Evolutionary conservation across 2,113 vertebrate species (phyloP).

Genomic region (Dipodomys spectabilis): DNA sequence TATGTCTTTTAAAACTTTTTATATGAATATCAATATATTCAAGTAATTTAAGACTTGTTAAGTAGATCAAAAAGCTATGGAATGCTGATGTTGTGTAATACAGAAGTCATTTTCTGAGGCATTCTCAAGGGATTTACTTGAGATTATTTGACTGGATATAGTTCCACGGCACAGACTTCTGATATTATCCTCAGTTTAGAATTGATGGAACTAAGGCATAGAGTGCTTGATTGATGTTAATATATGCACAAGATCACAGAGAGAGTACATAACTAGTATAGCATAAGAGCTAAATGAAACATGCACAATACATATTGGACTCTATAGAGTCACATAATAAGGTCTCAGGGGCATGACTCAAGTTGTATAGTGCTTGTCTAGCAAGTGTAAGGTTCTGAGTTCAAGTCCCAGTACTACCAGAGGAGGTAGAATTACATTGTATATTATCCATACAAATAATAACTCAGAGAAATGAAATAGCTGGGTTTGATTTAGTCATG

Average conservation of each 20-base stretch:
- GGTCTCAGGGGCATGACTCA: no score
- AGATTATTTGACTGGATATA: not conserved
- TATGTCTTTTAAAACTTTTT: conserved; percentile 34
- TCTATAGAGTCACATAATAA: not conserved
- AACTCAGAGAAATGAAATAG: conserved; percentile 23
- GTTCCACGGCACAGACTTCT: not conserved
- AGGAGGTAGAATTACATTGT: no score
- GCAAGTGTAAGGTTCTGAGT: no score
- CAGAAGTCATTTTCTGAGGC: conserved; percentile 27
- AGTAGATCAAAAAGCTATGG: not conserved
- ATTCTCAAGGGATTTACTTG: conserved; percentile 14
- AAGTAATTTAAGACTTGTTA: not conserved
- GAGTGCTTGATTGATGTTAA: not conserved
- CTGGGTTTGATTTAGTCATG: not conserved
- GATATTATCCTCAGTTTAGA: not conserved
- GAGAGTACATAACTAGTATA: not conserved
- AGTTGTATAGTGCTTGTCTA: no score
- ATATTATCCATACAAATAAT: not conserved
- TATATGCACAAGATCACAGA: not conserved
- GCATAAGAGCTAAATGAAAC: not conserved
- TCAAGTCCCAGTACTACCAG: no score
- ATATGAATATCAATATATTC: not conserved
- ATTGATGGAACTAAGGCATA: not conserved
- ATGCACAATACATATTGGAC: not conserved
- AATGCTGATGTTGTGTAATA: not conserved